Evolutionary conservation across 1,140 invertebrate genomes (phyloP), one percentile per base, ranked within the genome.

Genomic region (Drosophila hydei): DNA sequence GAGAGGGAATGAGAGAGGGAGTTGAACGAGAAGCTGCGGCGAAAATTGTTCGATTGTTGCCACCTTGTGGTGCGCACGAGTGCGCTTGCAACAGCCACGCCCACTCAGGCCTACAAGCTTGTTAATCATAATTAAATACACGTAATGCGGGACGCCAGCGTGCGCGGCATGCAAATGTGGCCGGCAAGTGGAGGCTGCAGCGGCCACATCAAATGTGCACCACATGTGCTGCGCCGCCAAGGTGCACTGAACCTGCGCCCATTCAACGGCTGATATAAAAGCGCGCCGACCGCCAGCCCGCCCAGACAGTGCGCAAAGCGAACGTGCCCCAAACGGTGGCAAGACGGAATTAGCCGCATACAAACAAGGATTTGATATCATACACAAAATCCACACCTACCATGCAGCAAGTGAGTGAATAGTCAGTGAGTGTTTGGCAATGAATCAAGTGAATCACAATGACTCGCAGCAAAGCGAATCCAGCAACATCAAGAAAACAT

Each of bases 91-190:
- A 45, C 33, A 55, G 54, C 55, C 55, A 65, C 62, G 48, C 77
- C 63, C 63, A 56, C 51, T 9, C 14, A 11, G 9, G 14, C 33
- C 5, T 36, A n/a, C 36, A 64, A 40, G 40, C 56, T 65, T 76
- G 69, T 84, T 85, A 84, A 75, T 69, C 71, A 77, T 75, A 85
- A 85, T 85, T 85, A 85, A 69, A 64, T 51, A 77, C 81, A 80
- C 77, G 77, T 80, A 80, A 80, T 54, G 59, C 43, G 64, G 67
- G 72, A 67, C 52, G 67, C 54, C 36, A 42, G 40, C 47, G 54
- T 71, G 60, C n/a, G 59, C 21, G 18, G 62, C 72, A 85, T 85
- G 81, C 81, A 87, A 85, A 85, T 85, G 64, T 55, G 68, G 72
- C 62, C 62, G 48, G 75, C 65, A 64, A 51, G 40, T 52, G 75